phyloP scores from a whole-genome alignment of 1,140 invertebrate genomes.

The Bombus picipes region DNA sequence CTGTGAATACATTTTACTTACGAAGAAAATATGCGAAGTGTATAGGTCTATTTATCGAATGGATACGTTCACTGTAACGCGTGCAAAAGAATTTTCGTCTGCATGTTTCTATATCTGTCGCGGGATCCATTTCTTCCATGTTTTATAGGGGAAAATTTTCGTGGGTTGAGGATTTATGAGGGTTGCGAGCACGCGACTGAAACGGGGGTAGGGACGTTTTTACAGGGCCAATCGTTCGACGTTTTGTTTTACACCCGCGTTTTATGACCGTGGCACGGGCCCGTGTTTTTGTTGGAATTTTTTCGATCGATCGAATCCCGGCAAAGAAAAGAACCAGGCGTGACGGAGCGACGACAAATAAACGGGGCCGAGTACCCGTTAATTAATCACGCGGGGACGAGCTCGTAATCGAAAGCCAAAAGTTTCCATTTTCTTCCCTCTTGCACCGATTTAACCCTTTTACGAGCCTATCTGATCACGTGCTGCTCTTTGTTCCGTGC shows the following conservation, averaged over 20 bases:
- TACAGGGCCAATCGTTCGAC: background rate
- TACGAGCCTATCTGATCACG: background rate
- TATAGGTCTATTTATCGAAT: background rate
- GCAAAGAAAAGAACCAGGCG: slow-evolving; percentile 12
- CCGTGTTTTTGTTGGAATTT: slow-evolving; percentile 8
- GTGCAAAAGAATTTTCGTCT: background rate
- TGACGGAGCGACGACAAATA: slow-evolving; percentile 5
- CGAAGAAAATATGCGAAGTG: too few species aligned
- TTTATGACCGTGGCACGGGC: background rate
- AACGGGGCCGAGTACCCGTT: background rate
- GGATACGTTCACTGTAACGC: background rate
- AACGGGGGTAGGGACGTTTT: background rate
- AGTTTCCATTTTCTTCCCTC: background rate
- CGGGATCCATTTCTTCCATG: background rate
- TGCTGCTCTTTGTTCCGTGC: background rate
- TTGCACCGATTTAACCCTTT: background rate
- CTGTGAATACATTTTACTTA: too few species aligned
- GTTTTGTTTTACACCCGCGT: slow-evolving; percentile 26
- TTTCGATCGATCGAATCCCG: slow-evolving; percentile 21
- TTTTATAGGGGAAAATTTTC: background rate
- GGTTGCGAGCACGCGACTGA: background rate
- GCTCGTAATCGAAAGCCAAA: background rate
- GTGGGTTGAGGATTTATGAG: background rate
- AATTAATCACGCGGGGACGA: slow-evolving; percentile 25
- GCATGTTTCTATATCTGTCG: background rate